Evolutionary conservation across 2,113 vertebrate genomes (phyloP), one percentile per base, ranked within the genome.

Genomic region (Tretioscincus oriximinensis): DNA sequence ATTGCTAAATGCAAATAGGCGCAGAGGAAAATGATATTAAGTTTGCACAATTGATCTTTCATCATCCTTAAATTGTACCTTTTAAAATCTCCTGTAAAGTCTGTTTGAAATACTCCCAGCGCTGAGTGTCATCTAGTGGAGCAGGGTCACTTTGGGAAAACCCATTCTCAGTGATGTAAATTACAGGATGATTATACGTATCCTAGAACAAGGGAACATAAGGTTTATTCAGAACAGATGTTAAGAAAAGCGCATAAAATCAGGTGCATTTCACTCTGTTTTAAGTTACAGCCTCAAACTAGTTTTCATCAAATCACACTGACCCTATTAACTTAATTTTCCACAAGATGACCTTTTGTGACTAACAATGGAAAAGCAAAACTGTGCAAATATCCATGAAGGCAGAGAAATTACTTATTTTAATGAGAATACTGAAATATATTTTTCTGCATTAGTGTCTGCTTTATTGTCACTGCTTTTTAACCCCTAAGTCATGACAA

Each of bases 111-210:
- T 95, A 95, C 61, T 92, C 80, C 77, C 92, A 93, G 71, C 84
- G 60, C 76, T 95, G 94, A 77, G 81, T 80, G 86, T 97, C 97
- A 86, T 97, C 95, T 35, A 96, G 90, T 73, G 93, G 81, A 88
- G 93, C 80, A 12, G 92, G 93, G 80, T 97, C 96, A 85, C 87
- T 87, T 91, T 96, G 96, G 84, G 95, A 94, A 94, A 98, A 97
- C 64, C 97, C 95, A 51, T 96, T 98, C 93, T 97, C 96, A 2
- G 96, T 96, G 85, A 98, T 96, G 92, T 98, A 98, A 95, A 98
- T 95, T 78, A 91, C 73, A 12, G 96, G 95, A 89, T 94, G 94
- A 93, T 95, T 95, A 92, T 95, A 98, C 2, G 85, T 95, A 90
- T 97, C 93, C 96, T 97, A 94, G 84, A 92, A 91, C 69, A 93